Evolutionary conservation across 2,888 invertebrate genomes (phyloP), one percentile per base, ranked within the genome.

Genomic region (Apantesis nais): DNA sequence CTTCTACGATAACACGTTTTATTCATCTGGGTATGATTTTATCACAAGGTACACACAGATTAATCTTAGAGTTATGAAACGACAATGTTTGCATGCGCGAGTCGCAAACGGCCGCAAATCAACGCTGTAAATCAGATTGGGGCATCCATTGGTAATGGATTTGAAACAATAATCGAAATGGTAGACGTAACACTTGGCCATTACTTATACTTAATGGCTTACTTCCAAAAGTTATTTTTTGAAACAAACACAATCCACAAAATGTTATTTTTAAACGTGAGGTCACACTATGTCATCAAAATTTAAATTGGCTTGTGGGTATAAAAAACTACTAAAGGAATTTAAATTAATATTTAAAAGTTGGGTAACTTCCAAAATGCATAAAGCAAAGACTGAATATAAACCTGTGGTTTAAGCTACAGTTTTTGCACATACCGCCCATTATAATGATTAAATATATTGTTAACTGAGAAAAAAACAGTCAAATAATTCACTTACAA

Each of bases 101-200:
- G 65, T 77, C 73, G 69, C 74, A 78, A 70, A 74, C 78, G 72
- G 71, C 83, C 83, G 80, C 86, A 88, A 88, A 87, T 84, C 82
- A 83, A 69, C 77, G 77, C 58, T 58, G 82, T 77, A 81, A 87
- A 86, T 85, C 86, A 81, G 78, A 83, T 86, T 84, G 78, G 78
- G 71, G 68, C 79, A 72, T 71, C 78, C 78, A 83, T 81, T 82
- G 78, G 75, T 74, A 83, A 84, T 82, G 82, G 83, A 82, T 85
- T 85, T 86, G 84, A 81, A 83, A 86, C 83, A 79, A 80, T 83
- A 86, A 86, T 87, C 84, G 84, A 80, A 85, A 85, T 76, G 37
- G 61, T 74, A 67, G 22, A 74, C 71, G 72, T 67, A 73, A 67
- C 68, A 58, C 73, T 71, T 61, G 7, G 29, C 58, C 58, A 61